Evolutionary conservation across 2,888 invertebrate species (phyloP), one percentile per base, ranked within the genome.

Genomic region (Bellardia bayeri): DNA sequence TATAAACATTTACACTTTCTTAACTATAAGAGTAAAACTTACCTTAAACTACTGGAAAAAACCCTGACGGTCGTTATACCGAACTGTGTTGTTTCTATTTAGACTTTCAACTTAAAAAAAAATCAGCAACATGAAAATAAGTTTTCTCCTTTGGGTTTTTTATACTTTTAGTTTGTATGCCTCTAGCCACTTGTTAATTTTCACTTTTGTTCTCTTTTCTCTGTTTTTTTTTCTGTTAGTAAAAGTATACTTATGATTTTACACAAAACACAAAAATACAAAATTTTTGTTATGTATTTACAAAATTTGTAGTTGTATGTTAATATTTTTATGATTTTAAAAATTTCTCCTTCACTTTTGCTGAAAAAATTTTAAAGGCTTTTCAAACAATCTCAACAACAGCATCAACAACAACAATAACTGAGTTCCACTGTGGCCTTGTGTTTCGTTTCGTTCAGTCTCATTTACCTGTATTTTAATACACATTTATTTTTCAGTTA

Each of bases 131-230:
- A n/a, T 37, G 37, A 45, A 30, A 45, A 58, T 4, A 33, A 23
- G 16, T 51, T 49, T 76, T 64, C 16, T 84, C 37, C 30, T 56
- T 54, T 56, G 33, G 30, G n/a, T 49, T 66, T 72, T 45, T 51
- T 2, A 40, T 72, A 16, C 6, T 23, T 23, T 23, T 13, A 9
- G 11, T 23, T 63, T 63, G 51, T 71, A 42, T 42, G 6, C 16
- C 76, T 69, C 23, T 51, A 61, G 42, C 23, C 69, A 76, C 76
- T 83, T 69, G 69, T 61, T 76, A 71, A 71, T 69, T 61, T 83
- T 71, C 74, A 82, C 81, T 74, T 74, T 64, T 80, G 45, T 61
- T 13, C 8, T 23, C 5, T 49, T 23, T 5, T 16, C 33, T 37
- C 14, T 37, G 4, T 14, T 13, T 79, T 45, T 16, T 9, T 45